Evolutionary conservation across 2,888 invertebrate species (phyloP).

Genomic region (Prosapia bicincta): DNA sequence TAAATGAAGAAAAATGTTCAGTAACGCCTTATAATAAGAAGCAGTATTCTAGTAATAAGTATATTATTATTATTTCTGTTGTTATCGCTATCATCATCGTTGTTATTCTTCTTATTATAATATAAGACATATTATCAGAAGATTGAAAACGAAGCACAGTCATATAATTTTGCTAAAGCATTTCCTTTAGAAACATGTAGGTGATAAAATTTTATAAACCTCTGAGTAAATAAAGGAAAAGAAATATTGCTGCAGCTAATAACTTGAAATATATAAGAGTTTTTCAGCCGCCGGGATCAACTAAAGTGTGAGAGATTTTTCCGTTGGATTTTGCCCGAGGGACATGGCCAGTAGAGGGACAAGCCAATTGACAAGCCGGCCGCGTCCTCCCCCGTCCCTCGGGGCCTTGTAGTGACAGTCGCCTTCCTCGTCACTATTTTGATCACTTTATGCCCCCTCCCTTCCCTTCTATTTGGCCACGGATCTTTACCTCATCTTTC

Average conservation of each 20-base stretch:
- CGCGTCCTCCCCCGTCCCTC: not conserved
- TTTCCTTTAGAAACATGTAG: no score
- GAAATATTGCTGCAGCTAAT: not conserved
- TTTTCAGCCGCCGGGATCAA: not conserved
- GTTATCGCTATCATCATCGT: no score
- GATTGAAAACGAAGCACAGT: no score
- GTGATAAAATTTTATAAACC: no score
- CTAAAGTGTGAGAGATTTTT: not conserved
- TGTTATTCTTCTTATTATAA: no score
- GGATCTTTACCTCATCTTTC: not conserved
- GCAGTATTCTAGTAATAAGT: no score
- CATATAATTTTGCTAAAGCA: no score
- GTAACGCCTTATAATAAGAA: no score
- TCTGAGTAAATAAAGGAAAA: no score
- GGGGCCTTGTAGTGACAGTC: not conserved
- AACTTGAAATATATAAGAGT: not conserved
- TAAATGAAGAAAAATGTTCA: no score
- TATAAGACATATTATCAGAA: no score
- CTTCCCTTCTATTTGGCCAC: not conserved
- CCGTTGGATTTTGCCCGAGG: not conserved
- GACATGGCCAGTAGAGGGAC: not conserved
- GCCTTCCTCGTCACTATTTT: not conserved
- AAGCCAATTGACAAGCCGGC: slow-evolving; percentile 2
- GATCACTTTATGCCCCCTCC: not conserved
- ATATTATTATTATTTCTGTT: no score